These are phyloP conservation scores for Capromys pilorides DNA, from an alignment of 2,797 vertebrate species.

Conservation along the genomic window DNA sequence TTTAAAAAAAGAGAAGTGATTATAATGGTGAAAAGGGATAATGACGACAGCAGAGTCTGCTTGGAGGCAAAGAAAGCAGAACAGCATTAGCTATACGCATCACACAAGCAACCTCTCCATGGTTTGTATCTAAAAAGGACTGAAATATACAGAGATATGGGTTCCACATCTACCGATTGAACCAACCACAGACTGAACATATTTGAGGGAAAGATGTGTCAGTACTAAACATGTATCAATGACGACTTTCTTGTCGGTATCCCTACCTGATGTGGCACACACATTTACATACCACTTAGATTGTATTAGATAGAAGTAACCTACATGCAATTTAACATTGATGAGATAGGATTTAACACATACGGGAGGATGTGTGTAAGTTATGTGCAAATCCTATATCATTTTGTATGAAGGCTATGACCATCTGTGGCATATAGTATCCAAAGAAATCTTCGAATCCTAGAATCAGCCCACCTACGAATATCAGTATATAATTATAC, in stretches of 20 bases:
- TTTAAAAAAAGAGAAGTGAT: background rate
- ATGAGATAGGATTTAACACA: background rate
- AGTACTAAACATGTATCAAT: background rate
- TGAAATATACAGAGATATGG: background rate
- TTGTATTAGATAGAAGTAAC: background rate
- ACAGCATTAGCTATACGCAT: background rate
- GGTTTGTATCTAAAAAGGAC: background rate
- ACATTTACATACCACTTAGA: background rate
- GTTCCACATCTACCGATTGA: background rate
- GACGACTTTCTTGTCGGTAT: background rate
- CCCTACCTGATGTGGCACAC: background rate
- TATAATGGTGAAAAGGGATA: background rate
- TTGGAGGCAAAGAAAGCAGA: too few relatives aligned
- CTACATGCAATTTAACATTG: background rate
- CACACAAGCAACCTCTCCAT: background rate
- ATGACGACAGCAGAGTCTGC: accelerated
- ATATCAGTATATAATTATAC: background rate
- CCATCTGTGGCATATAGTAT: background rate
- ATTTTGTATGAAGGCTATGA: background rate
- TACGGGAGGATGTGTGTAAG: background rate
- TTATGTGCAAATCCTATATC: background rate
- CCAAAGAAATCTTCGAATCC: background rate
- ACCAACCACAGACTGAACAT: background rate
- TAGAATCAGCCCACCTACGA: background rate
- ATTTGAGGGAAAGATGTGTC: background rate